Base-by-base conservation (phyloP, 2,888 invertebrate species). In the Hartigia nigra region DNA sequence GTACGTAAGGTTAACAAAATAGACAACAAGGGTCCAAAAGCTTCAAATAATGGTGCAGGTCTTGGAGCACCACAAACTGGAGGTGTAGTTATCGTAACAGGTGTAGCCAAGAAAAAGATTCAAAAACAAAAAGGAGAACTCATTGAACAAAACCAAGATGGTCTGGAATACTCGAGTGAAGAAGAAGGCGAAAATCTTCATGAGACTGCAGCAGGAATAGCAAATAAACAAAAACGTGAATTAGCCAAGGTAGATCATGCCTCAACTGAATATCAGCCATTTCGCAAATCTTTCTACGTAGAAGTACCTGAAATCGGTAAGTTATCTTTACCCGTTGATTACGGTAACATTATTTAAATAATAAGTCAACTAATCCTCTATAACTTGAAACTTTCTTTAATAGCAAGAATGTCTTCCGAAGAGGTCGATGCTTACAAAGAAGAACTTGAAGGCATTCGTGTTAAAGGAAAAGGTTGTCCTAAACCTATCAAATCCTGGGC, bases 81-180 rank as follows among this genome's bases (percentile, higher is more conserved):
- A 79, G 95, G 95, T 31, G 94, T 97, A 1, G 95, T 97, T 2
- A 96, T 97, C 79, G 94, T 97, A 3, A 96, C 96, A 0, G 97
- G 97, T 11, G 95, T 97, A 9, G 97, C 97, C 0, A 97, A 97
- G 90, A 96, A 96, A 87, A 95, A 95, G 82, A 93, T 94, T 55
- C 93, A 94, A 36, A 95, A 95, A 85, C 95, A 96, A 85, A 98
- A 99, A 89, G 99, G 99, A 77, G 99, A 99, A 92, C 93, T 99
- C n/a, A 98, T 99, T 88, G 99, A 99, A 92, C 99, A 98, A 91
- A 99, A 99, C 92, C 98, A 98, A 92, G 99, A 99, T 91, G 98
- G 98, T 0, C 92, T 99, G 81, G 99, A 98, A 93, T 99, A 99
- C 92, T 98, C 98, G 0, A 98, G 98, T 23, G 99, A 99, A 92